A percentile compares a stretch with the other conserved stretches of the same genome.
Conservation (phyloP, 1,140 invertebrate genomes). For the Thrips palmi region DNA sequence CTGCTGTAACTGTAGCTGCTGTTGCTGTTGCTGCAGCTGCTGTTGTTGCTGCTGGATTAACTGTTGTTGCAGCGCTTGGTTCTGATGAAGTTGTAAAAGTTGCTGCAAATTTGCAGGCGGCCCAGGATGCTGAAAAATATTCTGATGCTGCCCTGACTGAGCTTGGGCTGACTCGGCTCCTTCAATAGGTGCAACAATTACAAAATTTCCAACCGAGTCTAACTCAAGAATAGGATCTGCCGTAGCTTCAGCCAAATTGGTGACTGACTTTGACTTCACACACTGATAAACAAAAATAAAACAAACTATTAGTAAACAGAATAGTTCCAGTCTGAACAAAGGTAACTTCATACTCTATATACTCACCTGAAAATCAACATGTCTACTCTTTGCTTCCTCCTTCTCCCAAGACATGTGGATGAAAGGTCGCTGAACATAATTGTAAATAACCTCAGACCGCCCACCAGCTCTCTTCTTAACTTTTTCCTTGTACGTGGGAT, state of each 20-base stretch:
- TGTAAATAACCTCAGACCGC: slow-evolving; percentile 87
- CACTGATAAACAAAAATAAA: slow-evolving; percentile 39
- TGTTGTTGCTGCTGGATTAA: too few species aligned
- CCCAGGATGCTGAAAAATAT: slow-evolving; percentile 17
- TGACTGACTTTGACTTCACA: slow-evolving; percentile 86
- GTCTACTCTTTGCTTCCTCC: slow-evolving; percentile 95
- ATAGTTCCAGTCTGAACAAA: too few species aligned
- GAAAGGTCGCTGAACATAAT: slow-evolving; percentile 98
- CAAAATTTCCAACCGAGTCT: slow-evolving; percentile 39
- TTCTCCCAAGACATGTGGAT: slow-evolving; percentile 99
- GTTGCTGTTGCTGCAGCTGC: too few species aligned
- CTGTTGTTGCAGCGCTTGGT: too few species aligned
- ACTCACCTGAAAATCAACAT: slow-evolving; percentile 80
- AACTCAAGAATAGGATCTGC: slow-evolving; percentile 59
- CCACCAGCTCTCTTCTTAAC: slow-evolving; percentile 68
- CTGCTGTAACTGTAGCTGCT: too few species aligned
- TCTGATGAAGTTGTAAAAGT: too few species aligned
- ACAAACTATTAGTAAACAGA: neutral
- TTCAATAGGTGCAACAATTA: too few species aligned
- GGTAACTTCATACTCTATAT: slow-evolving; percentile 1
- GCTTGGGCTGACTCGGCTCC: neutral
- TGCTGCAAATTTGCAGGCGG: too few species aligned
- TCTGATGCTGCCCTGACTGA: slow-evolving; percentile 16
- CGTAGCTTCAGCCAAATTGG: slow-evolving; percentile 81
- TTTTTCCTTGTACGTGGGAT: slow-evolving; percentile 98